Evolutionary conservation across 1,140 invertebrate species (phyloP).

Genomic region (Hyles euphorbiae): DNA sequence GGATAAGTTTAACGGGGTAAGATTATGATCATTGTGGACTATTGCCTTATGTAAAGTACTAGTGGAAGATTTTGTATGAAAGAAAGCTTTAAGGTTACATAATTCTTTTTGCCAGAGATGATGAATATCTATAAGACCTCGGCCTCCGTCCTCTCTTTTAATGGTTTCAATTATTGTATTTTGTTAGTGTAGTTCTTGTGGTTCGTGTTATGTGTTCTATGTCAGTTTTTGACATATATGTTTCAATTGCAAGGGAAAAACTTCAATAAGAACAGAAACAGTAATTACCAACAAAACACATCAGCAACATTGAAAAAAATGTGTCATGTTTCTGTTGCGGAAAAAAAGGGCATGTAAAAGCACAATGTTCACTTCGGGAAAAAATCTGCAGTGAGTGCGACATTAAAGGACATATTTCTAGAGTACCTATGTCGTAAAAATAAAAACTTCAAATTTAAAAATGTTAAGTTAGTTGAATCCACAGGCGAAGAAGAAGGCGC

Average conservation of each 20-base stretch:
- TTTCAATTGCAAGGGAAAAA: not conserved
- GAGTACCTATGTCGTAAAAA: not conserved
- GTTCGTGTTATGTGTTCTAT: too few relatives aligned
- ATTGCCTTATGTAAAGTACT: constrained; percentile 23
- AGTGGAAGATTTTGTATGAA: constrained; percentile 14
- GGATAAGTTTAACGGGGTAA: constrained; percentile 17
- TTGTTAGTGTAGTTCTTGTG: too few relatives aligned
- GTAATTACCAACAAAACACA: not conserved
- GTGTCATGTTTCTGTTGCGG: constrained; percentile 6
- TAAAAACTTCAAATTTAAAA: constrained; percentile 3
- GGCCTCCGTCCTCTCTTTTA: constrained; percentile 20
- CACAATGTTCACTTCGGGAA: constrained; percentile 8
- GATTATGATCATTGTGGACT: constrained; percentile 15
- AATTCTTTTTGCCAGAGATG: too few relatives aligned
- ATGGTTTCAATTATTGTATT: constrained; percentile 17
- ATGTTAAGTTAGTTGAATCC: not conserved
- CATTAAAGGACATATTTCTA: not conserved
- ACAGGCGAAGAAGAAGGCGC: not conserved
- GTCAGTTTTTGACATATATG: not conserved
- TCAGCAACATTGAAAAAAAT: not conserved
- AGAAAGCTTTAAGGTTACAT: constrained; percentile 9
- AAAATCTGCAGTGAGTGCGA: constrained; percentile 7
- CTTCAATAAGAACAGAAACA: constrained; percentile 2
- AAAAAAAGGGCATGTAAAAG: constrained; percentile 2
- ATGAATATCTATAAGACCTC: not conserved